These are phyloP conservation scores for Papilio gigon DNA, from an alignment of 2,888 invertebrate genomes.

Conservation along the genomic window DNA sequence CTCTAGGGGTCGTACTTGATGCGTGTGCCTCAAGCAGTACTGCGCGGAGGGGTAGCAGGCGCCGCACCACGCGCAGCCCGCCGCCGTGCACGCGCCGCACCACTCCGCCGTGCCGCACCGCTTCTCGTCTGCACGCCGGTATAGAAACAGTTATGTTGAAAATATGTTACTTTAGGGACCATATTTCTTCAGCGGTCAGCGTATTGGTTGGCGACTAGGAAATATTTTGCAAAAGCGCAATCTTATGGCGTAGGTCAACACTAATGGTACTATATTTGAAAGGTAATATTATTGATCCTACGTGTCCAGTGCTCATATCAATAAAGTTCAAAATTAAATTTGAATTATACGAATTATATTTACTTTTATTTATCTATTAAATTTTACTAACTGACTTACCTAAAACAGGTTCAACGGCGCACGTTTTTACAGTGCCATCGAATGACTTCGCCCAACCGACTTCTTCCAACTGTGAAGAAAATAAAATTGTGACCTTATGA, in stretches of 20 bases:
- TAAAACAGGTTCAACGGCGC: conserved; percentile 60
- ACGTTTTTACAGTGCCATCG: conserved; percentile 65
- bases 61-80: conserved; percentile 76
- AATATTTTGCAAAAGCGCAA: too few relatives aligned
- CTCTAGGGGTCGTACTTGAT: too few relatives aligned
- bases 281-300: too few relatives aligned
- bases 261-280: too few relatives aligned
- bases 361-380: too few relatives aligned
- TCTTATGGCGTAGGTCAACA: too few relatives aligned
- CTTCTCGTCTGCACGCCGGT: conserved; percentile 57
- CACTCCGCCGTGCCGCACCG: conserved; percentile 61
- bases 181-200: too few relatives aligned
- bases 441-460: conserved; percentile 71
- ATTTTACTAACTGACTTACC: conserved; percentile 63
- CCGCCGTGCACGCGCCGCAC: conserved; percentile 71
- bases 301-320: too few relatives aligned
- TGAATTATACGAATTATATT: too few relatives aligned
- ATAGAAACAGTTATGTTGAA: not conserved
- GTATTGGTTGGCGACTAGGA: too few relatives aligned
- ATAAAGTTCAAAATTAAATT: too few relatives aligned
- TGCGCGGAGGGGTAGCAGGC: conserved; percentile 60
- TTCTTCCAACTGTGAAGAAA: conserved; percentile 68
- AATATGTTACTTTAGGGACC: too few relatives aligned
- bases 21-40: conserved; percentile 60
- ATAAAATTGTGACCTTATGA: not conserved